Base-by-base conservation (phyloP, 2,888 invertebrate species). In the Magallana nippona region DNA sequence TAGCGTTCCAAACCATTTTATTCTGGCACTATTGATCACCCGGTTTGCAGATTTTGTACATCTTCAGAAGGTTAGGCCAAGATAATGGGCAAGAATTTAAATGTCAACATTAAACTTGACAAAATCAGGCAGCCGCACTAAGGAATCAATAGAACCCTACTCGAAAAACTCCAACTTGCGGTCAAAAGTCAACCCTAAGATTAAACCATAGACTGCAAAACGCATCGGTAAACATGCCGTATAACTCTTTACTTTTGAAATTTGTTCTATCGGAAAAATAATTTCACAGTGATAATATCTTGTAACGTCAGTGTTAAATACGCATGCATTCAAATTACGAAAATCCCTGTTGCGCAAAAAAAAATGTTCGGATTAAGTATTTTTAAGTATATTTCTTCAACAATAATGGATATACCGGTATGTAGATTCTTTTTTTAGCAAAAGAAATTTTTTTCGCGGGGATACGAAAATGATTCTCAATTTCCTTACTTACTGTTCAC, bases 41-140 rank as follows among this genome's bases (percentile, higher is more conserved):
- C 27, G 17, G 27, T 27, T 15, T 71, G 71, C 71, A 71, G 71
- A 32, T 71, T 27, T 71, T 71, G 27, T 32, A 27, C 32, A 71
- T 71, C 71, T 71, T 71, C 71, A 71, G 71, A 71, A 71, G 71
- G 71, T 71, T 71, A 71, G 27, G 15, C 15, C 13, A 32, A 22
- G 27, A 71, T 71, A 71, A 71, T 71, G 71, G 32, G 71, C 71
- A 71, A 71, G 71, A 71, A 71, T 71, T 71, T 71, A 71, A 71
- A 71, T 71, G 71, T 71, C 71, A 71, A 71, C 71, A 71, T 27
- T 71, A 27, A 71, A 71, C 71, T 71, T 71, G 71, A 71, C 71
- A 71, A 71, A 71, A 71, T 71, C 71, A 71, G 27, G 27, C 71
- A 71, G 71, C 71, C 15, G 13, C 71, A 10, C 22, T 71, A 22